Percentiles rank a stretch among this genome's conserved stretches.
phyloP scores from a whole-genome alignment of 2,888 invertebrate genomes.

The Argyresthia albistria region DNA sequence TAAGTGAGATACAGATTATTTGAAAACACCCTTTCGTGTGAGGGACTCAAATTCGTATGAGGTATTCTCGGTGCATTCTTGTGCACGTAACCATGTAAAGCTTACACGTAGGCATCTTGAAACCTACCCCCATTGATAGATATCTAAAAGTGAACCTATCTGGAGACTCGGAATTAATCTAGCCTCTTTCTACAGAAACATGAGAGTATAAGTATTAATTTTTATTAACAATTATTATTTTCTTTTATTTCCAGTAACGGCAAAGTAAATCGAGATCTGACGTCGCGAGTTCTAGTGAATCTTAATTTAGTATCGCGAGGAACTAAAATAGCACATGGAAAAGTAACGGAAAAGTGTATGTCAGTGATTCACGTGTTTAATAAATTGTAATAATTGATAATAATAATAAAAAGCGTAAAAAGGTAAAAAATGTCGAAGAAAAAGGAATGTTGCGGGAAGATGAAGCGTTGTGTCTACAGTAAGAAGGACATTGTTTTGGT shows the following conservation, averaged over 20 bases:
- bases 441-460: slow-evolving; percentile 43
- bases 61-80: no score
- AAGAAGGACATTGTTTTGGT: slow-evolving; percentile 62
- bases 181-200: no score
- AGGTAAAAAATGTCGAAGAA: slow-evolving; percentile 15
- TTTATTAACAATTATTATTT: neutral
- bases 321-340: slow-evolving; percentile 51
- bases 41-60: no score
- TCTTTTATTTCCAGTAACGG: slow-evolving; percentile 1
- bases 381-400: slow-evolving; percentile 31
- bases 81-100: no score
- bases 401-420: neutral
- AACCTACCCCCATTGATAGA: no score
- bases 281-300: slow-evolving; percentile 50
- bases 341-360: slow-evolving; percentile 62
- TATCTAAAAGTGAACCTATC: no score
- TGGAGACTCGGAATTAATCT: no score
- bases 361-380: slow-evolving; percentile 54
- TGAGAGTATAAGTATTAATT: neutral
- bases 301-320: slow-evolving; percentile 68
- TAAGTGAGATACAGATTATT: no score
- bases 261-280: slow-evolving; percentile 19
- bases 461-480: slow-evolving; percentile 36
- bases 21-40: no score
- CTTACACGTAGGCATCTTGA: no score